These are phyloP conservation scores for Elgaria multicarinata DNA, from an alignment of 2,113 vertebrate species.

Conservation along the genomic window DNA sequence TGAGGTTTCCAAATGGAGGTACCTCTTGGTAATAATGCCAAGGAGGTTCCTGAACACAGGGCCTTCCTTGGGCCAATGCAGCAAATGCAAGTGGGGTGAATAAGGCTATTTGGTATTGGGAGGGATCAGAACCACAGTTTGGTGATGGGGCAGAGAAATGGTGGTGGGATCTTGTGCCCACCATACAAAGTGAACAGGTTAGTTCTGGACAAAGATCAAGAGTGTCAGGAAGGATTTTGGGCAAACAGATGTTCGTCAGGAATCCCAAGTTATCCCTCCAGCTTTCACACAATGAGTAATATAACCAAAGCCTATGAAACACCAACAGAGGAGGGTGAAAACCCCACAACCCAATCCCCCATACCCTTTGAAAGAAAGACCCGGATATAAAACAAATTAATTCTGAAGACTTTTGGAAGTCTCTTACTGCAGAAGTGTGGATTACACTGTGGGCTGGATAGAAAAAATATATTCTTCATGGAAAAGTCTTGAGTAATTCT, in stretches of 20 bases:
- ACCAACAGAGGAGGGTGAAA: not conserved
- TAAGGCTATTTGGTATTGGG: conserved; percentile 36
- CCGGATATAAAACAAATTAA: not conserved
- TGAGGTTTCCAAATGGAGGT: conserved; percentile 20
- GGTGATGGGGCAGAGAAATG: not conserved
- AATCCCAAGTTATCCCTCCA: not conserved
- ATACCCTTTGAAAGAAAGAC: not conserved
- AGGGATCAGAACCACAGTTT: conserved; percentile 9
- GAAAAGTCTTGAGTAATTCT: not conserved
- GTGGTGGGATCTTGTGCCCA: not conserved
- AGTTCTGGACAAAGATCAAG: not conserved
- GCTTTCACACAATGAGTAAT: not conserved
- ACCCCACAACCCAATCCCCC: not conserved
- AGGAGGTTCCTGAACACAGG: conserved; percentile 27
- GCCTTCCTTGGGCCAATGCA: conserved; percentile 25
- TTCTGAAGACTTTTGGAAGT: not conserved
- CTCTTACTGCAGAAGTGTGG: not conserved
- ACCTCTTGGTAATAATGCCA: conserved; percentile 25
- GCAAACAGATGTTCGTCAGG: not conserved
- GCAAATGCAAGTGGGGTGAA: conserved; percentile 26
- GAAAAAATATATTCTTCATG: not conserved
- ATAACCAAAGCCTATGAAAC: not conserved
- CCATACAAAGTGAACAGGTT: not conserved
- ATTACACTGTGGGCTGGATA: not conserved
- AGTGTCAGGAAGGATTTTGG: not conserved